phyloP scores from a whole-genome alignment of 2,888 invertebrate species.

The Xylota sylvarum region DNA sequence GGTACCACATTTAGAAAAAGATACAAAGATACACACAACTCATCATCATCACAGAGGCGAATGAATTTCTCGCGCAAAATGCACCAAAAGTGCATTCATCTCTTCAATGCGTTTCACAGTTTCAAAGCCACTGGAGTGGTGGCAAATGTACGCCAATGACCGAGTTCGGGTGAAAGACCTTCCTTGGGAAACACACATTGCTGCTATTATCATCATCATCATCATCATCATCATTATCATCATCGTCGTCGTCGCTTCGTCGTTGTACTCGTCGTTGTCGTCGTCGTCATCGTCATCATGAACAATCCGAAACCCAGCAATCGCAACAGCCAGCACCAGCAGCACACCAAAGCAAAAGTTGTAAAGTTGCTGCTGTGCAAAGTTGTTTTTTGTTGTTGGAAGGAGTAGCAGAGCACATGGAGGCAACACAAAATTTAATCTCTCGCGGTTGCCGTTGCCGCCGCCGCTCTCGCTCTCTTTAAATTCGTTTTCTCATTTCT shows the following conservation, averaged over 20 bases:
- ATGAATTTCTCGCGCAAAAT: slow-evolving; percentile 69
- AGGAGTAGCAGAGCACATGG: slow-evolving; percentile 47
- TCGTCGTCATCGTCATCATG: slow-evolving; percentile 8
- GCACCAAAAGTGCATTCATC: slow-evolving; percentile 77
- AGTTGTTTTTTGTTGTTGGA: slow-evolving; percentile 33
- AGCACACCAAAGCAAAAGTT: slow-evolving; percentile 30
- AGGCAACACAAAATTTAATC: slow-evolving; percentile 34
- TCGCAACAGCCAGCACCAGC: slow-evolving; percentile 4
- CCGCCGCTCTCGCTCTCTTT: slow-evolving; percentile 59
- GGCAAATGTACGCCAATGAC: slow-evolving; percentile 85
- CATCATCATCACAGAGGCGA: slow-evolving; percentile 17
- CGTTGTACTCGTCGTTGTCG: neutral
- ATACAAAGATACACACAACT: slow-evolving; percentile 15
- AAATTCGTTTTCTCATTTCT: slow-evolving; percentile 14
- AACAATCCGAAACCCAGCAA: slow-evolving; percentile 19
- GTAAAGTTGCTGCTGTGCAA: slow-evolving; percentile 16
- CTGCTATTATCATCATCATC: slow-evolving; percentile 84
- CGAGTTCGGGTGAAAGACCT: slow-evolving; percentile 86
- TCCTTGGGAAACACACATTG: slow-evolving; percentile 80
- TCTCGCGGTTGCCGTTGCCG: slow-evolving; percentile 16
- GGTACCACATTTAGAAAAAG: slow-evolving; percentile 30
- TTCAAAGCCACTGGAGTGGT: slow-evolving; percentile 77
- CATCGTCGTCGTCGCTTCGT: slow-evolving; percentile 19
- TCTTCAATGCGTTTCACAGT: slow-evolving; percentile 75
- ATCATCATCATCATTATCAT: slow-evolving; percentile 80